Percentiles rank a stretch among this genome's conserved stretches.
phyloP scores from a whole-genome alignment of 2,113 vertebrate genomes.

The Centropristis striata region DNA sequence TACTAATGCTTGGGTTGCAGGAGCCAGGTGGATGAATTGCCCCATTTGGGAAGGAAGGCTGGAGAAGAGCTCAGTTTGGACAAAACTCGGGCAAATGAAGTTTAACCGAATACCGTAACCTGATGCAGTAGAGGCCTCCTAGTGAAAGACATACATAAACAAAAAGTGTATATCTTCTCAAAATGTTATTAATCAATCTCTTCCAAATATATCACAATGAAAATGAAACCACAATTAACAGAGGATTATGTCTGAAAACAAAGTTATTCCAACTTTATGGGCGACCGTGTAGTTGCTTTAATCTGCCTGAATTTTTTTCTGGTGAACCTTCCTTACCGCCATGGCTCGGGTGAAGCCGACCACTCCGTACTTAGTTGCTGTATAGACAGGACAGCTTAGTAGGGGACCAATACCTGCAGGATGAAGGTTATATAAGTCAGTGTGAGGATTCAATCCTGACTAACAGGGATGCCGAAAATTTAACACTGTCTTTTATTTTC shows the following conservation, averaged over 20 bases:
- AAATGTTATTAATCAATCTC: too few species aligned
- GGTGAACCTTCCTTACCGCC: slow-evolving; percentile 68
- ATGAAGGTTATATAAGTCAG: not conserved
- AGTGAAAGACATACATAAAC: not conserved
- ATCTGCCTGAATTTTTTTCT: not conserved
- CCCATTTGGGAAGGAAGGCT: slow-evolving; percentile 28
- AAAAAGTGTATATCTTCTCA: too few species aligned
- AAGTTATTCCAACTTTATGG: too few species aligned
- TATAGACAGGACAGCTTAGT: slow-evolving; percentile 76
- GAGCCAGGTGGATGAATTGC: slow-evolving; percentile 38
- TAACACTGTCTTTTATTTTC: too few species aligned
- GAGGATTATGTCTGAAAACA: too few species aligned
- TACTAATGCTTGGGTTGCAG: accelerated
- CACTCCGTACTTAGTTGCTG: slow-evolving; percentile 82
- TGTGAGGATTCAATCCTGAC: not conserved
- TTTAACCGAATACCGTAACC: slow-evolving; percentile 81
- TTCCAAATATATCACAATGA: too few species aligned
- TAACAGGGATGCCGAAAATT: too few species aligned
- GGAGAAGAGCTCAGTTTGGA: slow-evolving; percentile 70
- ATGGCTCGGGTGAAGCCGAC: slow-evolving; percentile 82
- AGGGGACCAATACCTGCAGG: slow-evolving; percentile 75
- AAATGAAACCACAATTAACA: too few species aligned
- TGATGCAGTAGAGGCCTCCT: slow-evolving; percentile 55
- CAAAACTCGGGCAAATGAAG: slow-evolving; percentile 78
- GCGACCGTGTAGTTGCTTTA: too few species aligned